Percentiles rank a stretch among this genome's conserved stretches.
Evolutionary conservation across 2,113 vertebrate genomes (phyloP).

Genomic region (Oophaga pumilio): DNA sequence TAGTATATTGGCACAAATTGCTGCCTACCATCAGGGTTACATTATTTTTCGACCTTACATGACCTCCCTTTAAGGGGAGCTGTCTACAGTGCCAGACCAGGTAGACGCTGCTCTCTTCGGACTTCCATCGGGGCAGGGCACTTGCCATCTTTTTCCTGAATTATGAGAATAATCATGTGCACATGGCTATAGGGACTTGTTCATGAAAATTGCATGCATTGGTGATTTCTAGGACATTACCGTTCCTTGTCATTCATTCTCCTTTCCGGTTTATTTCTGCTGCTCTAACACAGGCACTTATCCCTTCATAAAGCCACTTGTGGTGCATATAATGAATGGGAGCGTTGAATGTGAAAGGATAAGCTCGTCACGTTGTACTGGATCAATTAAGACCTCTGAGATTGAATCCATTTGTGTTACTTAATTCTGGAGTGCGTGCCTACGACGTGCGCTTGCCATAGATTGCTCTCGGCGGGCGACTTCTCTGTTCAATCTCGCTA

Average conservation of each 20-base stretch:
- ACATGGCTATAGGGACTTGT: neutral
- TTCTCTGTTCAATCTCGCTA: constrained; percentile 44
- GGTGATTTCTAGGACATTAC: neutral
- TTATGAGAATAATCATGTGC: neutral
- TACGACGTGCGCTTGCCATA: constrained; percentile 15
- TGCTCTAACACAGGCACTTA: constrained; percentile 12
- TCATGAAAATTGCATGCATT: neutral
- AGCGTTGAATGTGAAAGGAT: neutral
- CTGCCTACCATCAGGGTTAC: no score
- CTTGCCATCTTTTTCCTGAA: neutral
- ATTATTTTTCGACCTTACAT: no score
- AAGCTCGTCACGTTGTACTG: neutral
- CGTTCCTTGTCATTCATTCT: constrained; percentile 5
- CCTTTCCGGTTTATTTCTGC: constrained; percentile 17
- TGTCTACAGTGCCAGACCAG: no score
- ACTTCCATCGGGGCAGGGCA: no score
- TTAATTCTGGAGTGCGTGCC: constrained; percentile 9
- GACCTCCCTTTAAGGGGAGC: no score
- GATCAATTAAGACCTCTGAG: constrained; percentile 36
- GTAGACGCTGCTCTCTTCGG: no score
- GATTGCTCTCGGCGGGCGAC: constrained; percentile 18
- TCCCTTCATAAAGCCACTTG: constrained; percentile 40
- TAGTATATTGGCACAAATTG: no score
- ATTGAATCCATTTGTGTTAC: constrained; percentile 38
- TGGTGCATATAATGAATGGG: constrained; percentile 14